A percentile compares a stretch with the other conserved stretches of the same genome.
Evolutionary conservation across 1,140 invertebrate genomes (phyloP).

Genomic region (Eumeta japonica): DNA sequence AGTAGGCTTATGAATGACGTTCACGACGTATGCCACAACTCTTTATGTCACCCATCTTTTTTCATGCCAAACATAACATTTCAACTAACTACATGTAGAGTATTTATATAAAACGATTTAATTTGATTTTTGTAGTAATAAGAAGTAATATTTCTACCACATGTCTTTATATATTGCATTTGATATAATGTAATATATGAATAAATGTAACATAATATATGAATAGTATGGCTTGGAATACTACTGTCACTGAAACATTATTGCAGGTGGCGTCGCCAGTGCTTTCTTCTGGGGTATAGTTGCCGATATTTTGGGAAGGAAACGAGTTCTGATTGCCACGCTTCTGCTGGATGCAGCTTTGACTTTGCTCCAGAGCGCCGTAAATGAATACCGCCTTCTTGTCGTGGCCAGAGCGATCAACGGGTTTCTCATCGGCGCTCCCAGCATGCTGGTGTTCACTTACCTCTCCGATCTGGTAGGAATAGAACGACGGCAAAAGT

Average conservation of each 20-base stretch:
- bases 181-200: too few relatives aligned
- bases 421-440: conserved; percentile 55
- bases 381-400: conserved; percentile 41
- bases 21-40: too few relatives aligned
- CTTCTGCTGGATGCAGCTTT: conserved; percentile 63
- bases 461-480: conserved; percentile 66
- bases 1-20: too few relatives aligned
- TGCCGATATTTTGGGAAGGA: conserved; percentile 65
- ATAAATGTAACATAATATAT: too few relatives aligned
- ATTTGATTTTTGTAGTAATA: too few relatives aligned
- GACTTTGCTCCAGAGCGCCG: conserved; percentile 47
- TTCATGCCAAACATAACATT: too few relatives aligned
- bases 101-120: neutral
- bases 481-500: conserved; percentile 55
- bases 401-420: conserved; percentile 52
- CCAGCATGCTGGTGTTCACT: conserved; percentile 61
- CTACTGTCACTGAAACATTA: neutral
- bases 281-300: conserved; percentile 66
- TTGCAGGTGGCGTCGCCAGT: conserved; percentile 57
- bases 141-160: too few relatives aligned
- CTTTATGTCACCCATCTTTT: too few relatives aligned
- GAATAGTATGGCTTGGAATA: too few relatives aligned
- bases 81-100: too few relatives aligned
- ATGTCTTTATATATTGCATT: too few relatives aligned
- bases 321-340: conserved; percentile 61